Conservation (phyloP, 2,113 vertebrate species). For the Callionymus lyra region DNA sequence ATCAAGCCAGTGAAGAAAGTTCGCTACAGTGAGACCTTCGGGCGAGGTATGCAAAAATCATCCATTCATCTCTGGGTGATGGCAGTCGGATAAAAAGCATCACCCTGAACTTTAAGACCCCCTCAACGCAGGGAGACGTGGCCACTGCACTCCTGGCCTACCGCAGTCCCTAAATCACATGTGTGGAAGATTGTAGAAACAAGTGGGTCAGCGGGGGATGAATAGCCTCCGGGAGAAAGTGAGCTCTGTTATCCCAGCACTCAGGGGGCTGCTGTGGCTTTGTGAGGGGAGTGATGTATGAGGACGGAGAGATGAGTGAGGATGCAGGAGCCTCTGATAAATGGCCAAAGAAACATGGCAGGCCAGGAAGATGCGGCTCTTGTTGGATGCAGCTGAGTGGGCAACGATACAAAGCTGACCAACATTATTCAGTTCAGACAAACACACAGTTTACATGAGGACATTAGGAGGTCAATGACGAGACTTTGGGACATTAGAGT, state of each 20-base stretch:
- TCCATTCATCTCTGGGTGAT: constrained; percentile 37
- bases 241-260: constrained; percentile 40
- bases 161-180: constrained; percentile 46
- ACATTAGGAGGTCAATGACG: no score
- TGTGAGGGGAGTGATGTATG: constrained; percentile 43
- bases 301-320: constrained; percentile 24
- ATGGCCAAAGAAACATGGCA: constrained; percentile 7
- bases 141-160: constrained; percentile 22
- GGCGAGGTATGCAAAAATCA: constrained; percentile 41
- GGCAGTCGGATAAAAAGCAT: constrained; percentile 26
- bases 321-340: constrained; percentile 15
- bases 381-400: not conserved
- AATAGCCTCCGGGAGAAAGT: constrained; percentile 33
- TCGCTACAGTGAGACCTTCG: constrained; percentile 26
- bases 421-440: no score
- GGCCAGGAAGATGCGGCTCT: no score
- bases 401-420: constrained; percentile 2
- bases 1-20: constrained; percentile 32
- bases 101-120: constrained; percentile 23
- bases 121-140: constrained; percentile 18
- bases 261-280: constrained; percentile 24
- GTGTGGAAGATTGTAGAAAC: constrained; percentile 42
- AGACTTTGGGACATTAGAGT: no score
- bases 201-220: constrained; percentile 38
- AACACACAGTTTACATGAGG: no score